Evolutionary conservation across 2,888 invertebrate species (phyloP).

Genomic region (Craniophora ligustri): DNA sequence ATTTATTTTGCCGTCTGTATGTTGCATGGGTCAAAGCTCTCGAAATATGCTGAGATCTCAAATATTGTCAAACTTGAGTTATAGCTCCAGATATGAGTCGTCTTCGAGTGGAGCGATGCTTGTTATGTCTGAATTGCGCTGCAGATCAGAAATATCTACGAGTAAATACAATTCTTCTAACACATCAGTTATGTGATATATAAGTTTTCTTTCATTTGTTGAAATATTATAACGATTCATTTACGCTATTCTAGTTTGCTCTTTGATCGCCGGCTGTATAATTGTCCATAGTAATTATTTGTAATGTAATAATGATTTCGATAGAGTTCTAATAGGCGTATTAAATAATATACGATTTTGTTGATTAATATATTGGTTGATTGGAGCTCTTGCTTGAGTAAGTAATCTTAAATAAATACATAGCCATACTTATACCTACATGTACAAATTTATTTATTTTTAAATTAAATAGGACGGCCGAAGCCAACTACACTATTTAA

Average conservation of each 20-base stretch:
- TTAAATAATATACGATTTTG: too few relatives aligned
- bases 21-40: slow-evolving; percentile 20
- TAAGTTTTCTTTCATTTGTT: slow-evolving; percentile 11
- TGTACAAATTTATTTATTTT: too few relatives aligned
- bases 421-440: too few relatives aligned
- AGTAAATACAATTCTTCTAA: slow-evolving; percentile 19
- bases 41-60: slow-evolving; percentile 15
- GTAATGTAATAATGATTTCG: too few relatives aligned
- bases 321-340: too few relatives aligned
- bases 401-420: too few relatives aligned
- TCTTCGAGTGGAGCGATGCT: slow-evolving; percentile 31
- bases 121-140: slow-evolving; percentile 31
- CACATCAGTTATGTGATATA: slow-evolving; percentile 20
- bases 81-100: slow-evolving; percentile 27
- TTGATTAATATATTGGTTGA: too few relatives aligned
- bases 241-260: slow-evolving; percentile 8
- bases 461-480: too few relatives aligned
- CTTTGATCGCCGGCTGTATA: too few relatives aligned
- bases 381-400: too few relatives aligned
- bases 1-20: slow-evolving; percentile 4
- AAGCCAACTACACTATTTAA: too few relatives aligned
- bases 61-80: slow-evolving; percentile 42
- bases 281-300: too few relatives aligned
- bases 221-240: slow-evolving; percentile 16
- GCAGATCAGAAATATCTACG: slow-evolving; percentile 14